These are phyloP conservation scores for Hermodice carunculata DNA, from an alignment of 2,888 invertebrate genomes.

Conservation along the genomic window DNA sequence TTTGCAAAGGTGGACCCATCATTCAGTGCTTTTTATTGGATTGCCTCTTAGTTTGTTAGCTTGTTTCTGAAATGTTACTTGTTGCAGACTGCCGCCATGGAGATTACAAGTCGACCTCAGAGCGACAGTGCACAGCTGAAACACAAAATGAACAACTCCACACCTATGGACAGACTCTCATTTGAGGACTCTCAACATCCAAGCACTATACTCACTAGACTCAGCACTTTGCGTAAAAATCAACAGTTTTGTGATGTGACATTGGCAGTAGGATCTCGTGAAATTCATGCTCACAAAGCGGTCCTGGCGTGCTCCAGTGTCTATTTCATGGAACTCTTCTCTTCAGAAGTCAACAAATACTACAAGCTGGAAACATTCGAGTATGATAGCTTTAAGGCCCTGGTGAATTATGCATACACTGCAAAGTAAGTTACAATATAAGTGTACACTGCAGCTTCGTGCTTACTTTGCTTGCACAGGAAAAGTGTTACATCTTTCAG, in stretches of 20 bases:
- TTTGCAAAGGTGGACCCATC: too few species aligned
- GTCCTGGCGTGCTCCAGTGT: constrained; percentile 85
- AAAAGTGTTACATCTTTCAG: too few species aligned
- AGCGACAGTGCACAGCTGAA: too few species aligned
- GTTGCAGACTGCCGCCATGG: too few species aligned
- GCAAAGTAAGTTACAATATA: constrained; percentile 76
- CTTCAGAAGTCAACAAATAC: constrained; percentile 69
- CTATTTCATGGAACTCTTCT: constrained; percentile 82
- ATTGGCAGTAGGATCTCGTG: constrained; percentile 81
- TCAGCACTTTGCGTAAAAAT: constrained; percentile 86
- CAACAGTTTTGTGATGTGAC: constrained; percentile 89
- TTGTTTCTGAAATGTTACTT: too few species aligned
- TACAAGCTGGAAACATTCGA: constrained; percentile 79
- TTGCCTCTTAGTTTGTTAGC: too few species aligned
- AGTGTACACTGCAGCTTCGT: too few species aligned
- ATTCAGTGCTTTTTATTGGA: too few species aligned
- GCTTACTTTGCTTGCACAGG: too few species aligned
- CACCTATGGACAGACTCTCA: constrained; percentile 42
- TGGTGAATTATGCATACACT: constrained; percentile 88
- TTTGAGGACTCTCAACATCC: constrained; percentile 55
- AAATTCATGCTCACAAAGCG: constrained; percentile 83
- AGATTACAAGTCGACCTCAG: too few species aligned
- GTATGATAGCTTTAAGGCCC: constrained; percentile 78
- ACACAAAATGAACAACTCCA: too few species aligned
- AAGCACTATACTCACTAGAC: constrained; percentile 74